A percentile compares a stretch with the other conserved stretches of the same genome.
Evolutionary conservation across 2,797 vertebrate genomes (phyloP).

Genomic region (Enteromius afrohamiltoni): DNA sequence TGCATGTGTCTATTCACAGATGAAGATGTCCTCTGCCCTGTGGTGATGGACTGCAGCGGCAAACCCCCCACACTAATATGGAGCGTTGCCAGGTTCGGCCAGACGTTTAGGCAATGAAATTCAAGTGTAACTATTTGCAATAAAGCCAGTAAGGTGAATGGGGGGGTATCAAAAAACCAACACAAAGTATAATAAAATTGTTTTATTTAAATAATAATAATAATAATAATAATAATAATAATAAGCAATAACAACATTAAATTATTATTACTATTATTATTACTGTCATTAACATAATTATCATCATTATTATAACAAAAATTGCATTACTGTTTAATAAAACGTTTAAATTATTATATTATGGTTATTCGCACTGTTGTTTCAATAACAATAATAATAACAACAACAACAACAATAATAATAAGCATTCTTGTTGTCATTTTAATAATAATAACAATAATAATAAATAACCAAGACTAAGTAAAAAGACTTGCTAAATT

Average conservation of each 20-base stretch:
- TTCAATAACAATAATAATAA: no score
- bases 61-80: conserved; percentile 9
- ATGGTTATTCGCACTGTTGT: no score
- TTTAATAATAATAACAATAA: background rate
- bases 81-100: background rate
- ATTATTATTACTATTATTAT: background rate
- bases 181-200: background rate
- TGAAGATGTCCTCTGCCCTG: conserved; percentile 79
- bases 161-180: background rate
- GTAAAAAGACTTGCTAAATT: no score
- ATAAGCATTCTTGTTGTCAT: no score
- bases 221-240: background rate
- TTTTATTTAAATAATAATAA: background rate
- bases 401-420: no score
- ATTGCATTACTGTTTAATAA: no score
- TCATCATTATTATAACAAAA: no score
- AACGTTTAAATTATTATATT: no score
- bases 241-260: no score
- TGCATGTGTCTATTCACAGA: conserved; percentile 74
- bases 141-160: background rate
- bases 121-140: background rate
- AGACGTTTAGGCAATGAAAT: background rate
- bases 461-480: no score
- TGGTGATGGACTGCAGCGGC: conserved; percentile 12
- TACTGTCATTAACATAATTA: no score